Percentiles rank a stretch among this genome's conserved stretches.
These are phyloP conservation scores for Malurus splendens DNA, from an alignment of 2,797 vertebrate genomes.

Conservation along the genomic window DNA sequence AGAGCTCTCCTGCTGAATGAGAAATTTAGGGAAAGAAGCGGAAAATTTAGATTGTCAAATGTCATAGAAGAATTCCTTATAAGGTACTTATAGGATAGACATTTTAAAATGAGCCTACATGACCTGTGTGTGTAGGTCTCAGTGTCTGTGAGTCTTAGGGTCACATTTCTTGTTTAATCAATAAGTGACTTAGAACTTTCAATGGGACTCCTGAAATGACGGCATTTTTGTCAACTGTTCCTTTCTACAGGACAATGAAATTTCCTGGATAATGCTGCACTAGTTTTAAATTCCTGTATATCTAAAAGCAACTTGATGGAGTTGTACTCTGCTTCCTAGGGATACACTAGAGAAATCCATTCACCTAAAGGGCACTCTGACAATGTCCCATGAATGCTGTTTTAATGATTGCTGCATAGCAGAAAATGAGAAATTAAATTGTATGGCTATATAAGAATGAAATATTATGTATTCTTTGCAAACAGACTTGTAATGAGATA, in stretches of 20 bases:
- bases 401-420: background rate
- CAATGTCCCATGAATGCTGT: background rate
- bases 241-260: background rate
- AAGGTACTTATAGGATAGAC: background rate
- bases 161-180: background rate
- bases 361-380: background rate
- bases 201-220: background rate
- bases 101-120: background rate
- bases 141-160: background rate
- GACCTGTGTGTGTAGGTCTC: fast-evolving
- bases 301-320: background rate
- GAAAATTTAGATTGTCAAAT: background rate
- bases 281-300: background rate
- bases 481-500: background rate
- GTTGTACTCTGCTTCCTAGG: background rate
- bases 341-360: background rate
- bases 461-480: background rate
- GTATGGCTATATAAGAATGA: background rate
- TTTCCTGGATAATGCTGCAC: background rate
- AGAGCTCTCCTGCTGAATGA: background rate
- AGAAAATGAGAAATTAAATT: background rate
- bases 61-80: background rate
- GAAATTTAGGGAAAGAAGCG: background rate
- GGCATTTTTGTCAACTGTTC: background rate
- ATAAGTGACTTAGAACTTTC: background rate